phyloP scores from a whole-genome alignment of 2,113 vertebrate genomes.

The Pleuronectes platessa region DNA sequence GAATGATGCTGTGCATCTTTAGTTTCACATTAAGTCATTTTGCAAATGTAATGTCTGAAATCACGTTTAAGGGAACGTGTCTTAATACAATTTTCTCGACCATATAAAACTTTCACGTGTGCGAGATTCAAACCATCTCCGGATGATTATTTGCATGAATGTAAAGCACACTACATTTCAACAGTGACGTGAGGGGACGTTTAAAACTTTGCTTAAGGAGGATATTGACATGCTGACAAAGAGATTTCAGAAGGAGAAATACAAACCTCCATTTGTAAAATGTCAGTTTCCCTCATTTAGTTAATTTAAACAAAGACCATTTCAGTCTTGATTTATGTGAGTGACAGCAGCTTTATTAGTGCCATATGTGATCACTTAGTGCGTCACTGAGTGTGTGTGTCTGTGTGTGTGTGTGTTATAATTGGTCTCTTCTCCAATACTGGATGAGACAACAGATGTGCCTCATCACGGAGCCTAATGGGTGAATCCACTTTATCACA shows the following conservation, averaged over 20 bases:
- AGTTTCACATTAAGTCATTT: too few relatives aligned
- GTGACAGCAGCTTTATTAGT: conserved; percentile 13
- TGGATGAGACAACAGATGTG: conserved; percentile 53
- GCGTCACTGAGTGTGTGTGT: not conserved
- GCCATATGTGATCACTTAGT: not conserved
- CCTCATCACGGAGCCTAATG: conserved; percentile 66
- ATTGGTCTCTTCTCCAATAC: conserved; percentile 42
- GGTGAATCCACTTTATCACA: conserved; percentile 43
- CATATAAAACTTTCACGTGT: too few relatives aligned
- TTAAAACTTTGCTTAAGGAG: not conserved
- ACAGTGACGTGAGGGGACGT: not conserved
- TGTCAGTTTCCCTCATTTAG: not conserved
- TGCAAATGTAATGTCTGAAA: too few relatives aligned
- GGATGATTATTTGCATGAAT: too few relatives aligned
- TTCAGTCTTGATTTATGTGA: conserved; percentile 1
- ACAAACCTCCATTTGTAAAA: conserved; percentile 5
- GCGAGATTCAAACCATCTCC: too few relatives aligned
- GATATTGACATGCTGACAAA: conserved; percentile 1
- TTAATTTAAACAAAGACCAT: not conserved
- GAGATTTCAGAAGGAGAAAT: not conserved
- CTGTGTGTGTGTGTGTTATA: not conserved
- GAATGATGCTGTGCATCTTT: not conserved
- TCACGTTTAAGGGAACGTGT: too few relatives aligned
- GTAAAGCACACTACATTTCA: too few relatives aligned
- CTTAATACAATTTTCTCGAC: too few relatives aligned